These are phyloP conservation scores for Drosophila subsilvestris DNA, from an alignment of 2,888 invertebrate genomes.

Conservation along the genomic window DNA sequence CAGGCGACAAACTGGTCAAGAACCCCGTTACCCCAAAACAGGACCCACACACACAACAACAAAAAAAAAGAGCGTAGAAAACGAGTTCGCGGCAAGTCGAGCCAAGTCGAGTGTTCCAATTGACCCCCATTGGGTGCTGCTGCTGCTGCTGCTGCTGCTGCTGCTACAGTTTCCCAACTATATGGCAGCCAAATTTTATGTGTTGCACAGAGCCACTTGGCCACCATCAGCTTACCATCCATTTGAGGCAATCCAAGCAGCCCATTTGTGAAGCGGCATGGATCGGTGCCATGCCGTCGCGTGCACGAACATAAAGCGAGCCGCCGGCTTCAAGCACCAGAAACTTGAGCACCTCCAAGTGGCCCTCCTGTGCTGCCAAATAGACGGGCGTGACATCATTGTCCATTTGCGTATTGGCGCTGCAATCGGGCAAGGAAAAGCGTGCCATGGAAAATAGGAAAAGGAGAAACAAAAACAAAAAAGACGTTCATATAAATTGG, in stretches of 20 bases:
- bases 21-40: constrained; percentile 32
- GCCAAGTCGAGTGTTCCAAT: background rate
- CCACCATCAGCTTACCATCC: constrained; percentile 89
- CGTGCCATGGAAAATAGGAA: constrained; percentile 15
- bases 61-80: constrained; percentile 3
- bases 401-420: constrained; percentile 96
- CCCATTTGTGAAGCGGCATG: constrained; percentile 96
- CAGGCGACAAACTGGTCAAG: constrained; percentile 38
- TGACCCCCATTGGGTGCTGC: constrained; percentile 34
- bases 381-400: constrained; percentile 96
- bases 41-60: constrained; percentile 17
- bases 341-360: constrained; percentile 93
- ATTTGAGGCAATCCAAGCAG: constrained; percentile 93
- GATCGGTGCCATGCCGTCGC: constrained; percentile 95
- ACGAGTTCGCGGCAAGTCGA: constrained; percentile 10
- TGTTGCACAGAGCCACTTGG: background rate
- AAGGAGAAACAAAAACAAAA: constrained; percentile 26
- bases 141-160: background rate
- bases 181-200: background rate
- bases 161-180: constrained; percentile 13
- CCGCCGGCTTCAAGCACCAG: constrained; percentile 93
- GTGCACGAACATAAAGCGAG: constrained; percentile 91
- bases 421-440: constrained; percentile 83
- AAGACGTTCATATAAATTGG: constrained; percentile 10
- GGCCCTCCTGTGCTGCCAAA: constrained; percentile 94